Evolutionary conservation across 2,113 vertebrate species (phyloP).

Genomic region (Ondatra zibethicus): DNA sequence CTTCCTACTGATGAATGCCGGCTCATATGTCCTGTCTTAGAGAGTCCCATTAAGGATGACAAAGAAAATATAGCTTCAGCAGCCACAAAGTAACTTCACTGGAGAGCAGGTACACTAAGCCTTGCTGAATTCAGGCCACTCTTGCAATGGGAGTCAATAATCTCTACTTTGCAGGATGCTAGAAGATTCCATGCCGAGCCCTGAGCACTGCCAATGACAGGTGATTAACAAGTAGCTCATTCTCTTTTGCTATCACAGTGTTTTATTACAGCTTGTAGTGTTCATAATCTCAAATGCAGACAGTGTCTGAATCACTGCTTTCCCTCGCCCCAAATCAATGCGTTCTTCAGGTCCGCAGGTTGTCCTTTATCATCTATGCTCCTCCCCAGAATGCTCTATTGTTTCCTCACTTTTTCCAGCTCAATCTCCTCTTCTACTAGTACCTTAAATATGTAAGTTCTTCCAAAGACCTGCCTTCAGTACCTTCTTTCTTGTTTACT

Average conservation of each 20-base stretch:
- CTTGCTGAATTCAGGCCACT: not conserved
- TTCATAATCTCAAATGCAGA: conserved; percentile 26
- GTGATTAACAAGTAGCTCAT: not conserved
- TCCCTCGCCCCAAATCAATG: conserved; percentile 23
- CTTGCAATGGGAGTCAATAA: not conserved
- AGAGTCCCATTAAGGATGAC: not conserved
- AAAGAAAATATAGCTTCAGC: conserved; percentile 22
- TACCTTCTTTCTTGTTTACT: not conserved
- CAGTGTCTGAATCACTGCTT: not conserved
- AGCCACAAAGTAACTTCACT: not conserved
- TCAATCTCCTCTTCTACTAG: not conserved
- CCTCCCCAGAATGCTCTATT: not conserved
- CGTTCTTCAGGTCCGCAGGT: not conserved
- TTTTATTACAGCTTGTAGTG: not conserved
- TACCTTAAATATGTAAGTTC: not conserved
- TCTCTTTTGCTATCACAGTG: not conserved
- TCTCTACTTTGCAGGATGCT: not conserved
- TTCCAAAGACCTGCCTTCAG: not conserved
- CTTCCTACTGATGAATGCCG: not conserved
- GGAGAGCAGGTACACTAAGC: not conserved
- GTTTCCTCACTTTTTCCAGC: not conserved
- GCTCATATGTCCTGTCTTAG: conserved; percentile 10
- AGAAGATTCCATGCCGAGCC: conserved; percentile 27
- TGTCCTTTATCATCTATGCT: not conserved
- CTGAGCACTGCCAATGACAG: not conserved